Evolutionary conservation across 2,113 vertebrate genomes (phyloP).

Genomic region (Cebidichthys violaceus): DNA sequence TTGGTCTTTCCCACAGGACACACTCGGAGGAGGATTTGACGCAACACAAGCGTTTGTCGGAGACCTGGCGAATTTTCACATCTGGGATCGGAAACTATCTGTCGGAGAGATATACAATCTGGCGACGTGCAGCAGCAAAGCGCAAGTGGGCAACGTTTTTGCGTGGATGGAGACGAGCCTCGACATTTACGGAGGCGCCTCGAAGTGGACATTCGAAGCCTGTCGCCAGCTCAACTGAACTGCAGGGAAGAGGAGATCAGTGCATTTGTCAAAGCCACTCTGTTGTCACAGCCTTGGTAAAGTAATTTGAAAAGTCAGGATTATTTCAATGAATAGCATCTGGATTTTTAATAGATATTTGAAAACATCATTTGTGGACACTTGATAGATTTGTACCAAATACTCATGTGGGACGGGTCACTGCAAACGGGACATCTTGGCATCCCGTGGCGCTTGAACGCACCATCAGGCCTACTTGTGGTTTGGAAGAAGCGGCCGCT

Average conservation of each 20-base stretch:
- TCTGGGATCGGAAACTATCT: conserved; percentile 97
- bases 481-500: conserved; percentile 24
- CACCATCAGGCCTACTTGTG: conserved; percentile 21
- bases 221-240: conserved; percentile 97
- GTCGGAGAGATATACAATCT: conserved; percentile 94
- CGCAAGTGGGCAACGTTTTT: conserved; percentile 93
- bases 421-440: conserved; percentile 30
- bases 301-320: conserved; percentile 51
- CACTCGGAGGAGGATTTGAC: conserved; percentile 94
- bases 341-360: conserved; percentile 73
- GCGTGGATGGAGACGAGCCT: conserved; percentile 94
- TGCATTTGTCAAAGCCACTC: conserved; percentile 59
- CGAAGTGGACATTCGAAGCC: conserved; percentile 98
- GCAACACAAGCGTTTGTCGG: conserved; percentile 98
- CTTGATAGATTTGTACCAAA: conserved; percentile 59
- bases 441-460: conserved; percentile 32
- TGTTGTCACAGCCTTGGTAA: conserved; percentile 61
- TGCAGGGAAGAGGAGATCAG: conserved; percentile 30
- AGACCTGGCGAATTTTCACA: conserved; percentile 96
- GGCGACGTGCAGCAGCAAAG: conserved; percentile 96
- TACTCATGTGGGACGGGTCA: conserved; percentile 46
- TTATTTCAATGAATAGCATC: conserved; percentile 57
- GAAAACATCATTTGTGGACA: conserved; percentile 67
- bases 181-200: conserved; percentile 95
- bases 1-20: conserved; percentile 86